Conservation (phyloP, 1,140 invertebrate species). For the Scaptomyza hsui region DNA sequence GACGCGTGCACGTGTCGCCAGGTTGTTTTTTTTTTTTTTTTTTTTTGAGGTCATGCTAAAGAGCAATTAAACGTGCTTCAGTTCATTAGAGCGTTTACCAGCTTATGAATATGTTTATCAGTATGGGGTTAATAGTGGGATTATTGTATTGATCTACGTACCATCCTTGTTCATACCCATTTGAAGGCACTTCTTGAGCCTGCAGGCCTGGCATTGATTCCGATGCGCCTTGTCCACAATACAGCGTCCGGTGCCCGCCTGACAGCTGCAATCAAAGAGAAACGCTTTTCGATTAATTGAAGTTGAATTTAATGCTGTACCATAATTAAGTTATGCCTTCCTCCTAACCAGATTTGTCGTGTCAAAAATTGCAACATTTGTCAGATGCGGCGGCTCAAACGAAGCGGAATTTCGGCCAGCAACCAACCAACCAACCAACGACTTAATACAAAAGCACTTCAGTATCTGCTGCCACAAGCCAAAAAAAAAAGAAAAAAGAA, state of each 20-base stretch:
- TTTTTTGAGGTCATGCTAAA: constrained; percentile 63
- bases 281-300: constrained; percentile 45
- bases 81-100: constrained; percentile 67
- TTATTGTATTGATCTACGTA: constrained; percentile 86
- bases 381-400: constrained; percentile 46
- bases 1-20: constrained; percentile 54
- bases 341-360: constrained; percentile 58
- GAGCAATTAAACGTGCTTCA: constrained; percentile 73
- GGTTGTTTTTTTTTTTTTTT: constrained; percentile 1
- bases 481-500: background rate
- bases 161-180: constrained; percentile 99
- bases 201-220: constrained; percentile 99
- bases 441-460: constrained; percentile 49
- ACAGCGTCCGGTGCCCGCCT: constrained; percentile 97
- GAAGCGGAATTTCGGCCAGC: constrained; percentile 43
- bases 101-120: constrained; percentile 42
- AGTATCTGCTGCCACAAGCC: background rate
- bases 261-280: constrained; percentile 90
- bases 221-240: constrained; percentile 99
- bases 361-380: constrained; percentile 83
- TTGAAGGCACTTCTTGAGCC: constrained; percentile 98
- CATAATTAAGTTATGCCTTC: constrained; percentile 60
- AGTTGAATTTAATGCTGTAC: constrained; percentile 20
- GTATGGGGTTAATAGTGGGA: constrained; percentile 4
- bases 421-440: background rate